phyloP scores from a whole-genome alignment of 2,797 vertebrate genomes.

The Hydrocynus forskahlii region DNA sequence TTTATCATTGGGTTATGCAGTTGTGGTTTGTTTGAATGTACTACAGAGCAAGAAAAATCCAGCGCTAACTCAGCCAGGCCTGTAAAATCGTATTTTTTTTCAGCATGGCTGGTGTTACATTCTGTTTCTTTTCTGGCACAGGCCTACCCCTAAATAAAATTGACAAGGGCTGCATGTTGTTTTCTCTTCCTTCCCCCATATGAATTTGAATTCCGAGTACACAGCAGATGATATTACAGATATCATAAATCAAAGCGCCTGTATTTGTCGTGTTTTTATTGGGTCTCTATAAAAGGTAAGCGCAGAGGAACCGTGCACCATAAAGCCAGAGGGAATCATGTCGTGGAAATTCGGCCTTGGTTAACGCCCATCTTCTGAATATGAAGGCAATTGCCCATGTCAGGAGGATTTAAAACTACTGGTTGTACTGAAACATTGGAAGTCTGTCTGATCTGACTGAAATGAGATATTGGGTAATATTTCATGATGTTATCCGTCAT shows the following conservation, averaged over 20 bases:
- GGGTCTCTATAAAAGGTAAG: constrained; percentile 2
- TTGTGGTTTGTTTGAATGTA: not conserved
- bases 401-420: too few relatives aligned
- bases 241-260: constrained; percentile 11
- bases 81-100: not conserved
- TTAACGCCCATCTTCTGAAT: too few relatives aligned
- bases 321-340: constrained; percentile 13
- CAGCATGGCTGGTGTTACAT: not conserved
- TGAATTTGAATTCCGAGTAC: not conserved
- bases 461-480: too few relatives aligned
- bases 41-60: not conserved
- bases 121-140: not conserved
- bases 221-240: not conserved
- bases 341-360: not conserved
- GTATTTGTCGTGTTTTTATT: constrained; percentile 30
- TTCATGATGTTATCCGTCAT: too few relatives aligned
- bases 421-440: too few relatives aligned
- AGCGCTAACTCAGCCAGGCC: not conserved
- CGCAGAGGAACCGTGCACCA: not conserved
- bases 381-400: too few relatives aligned
- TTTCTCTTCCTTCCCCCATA: not conserved
- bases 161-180: not conserved
- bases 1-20: too few relatives aligned
- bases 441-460: too few relatives aligned
- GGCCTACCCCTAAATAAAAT: not conserved